phyloP scores from a whole-genome alignment of 2,888 invertebrate genomes.

The Trimorus sp. region DNA sequence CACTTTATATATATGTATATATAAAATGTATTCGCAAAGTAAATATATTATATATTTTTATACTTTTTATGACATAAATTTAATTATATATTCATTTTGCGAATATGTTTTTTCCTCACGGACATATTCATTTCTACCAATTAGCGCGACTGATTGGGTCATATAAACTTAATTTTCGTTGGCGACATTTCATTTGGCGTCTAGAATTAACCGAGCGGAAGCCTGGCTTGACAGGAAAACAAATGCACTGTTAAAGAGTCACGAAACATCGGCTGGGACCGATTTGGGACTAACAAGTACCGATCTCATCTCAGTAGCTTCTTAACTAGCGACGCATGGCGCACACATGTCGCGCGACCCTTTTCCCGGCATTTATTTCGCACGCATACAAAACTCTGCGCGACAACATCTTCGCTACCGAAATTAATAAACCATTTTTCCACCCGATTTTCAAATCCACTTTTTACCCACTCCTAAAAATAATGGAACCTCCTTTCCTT shows the following conservation, averaged over 20 bases:
- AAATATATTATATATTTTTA: no score
- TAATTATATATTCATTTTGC: no score
- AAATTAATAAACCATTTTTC: constrained; percentile 17
- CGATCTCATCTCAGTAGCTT: constrained; percentile 70
- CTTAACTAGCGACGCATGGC: constrained; percentile 80
- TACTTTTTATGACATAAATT: no score
- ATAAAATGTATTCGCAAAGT: no score
- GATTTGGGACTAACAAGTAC: constrained; percentile 61
- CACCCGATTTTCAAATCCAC: no score
- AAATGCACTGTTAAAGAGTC: constrained; percentile 77
- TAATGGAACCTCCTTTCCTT: no score
- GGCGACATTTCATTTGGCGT: constrained; percentile 38
- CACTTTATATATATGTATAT: no score
- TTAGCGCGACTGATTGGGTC: constrained; percentile 42
- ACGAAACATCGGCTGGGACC: constrained; percentile 64
- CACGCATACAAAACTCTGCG: constrained; percentile 26
- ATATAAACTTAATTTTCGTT: constrained; percentile 43
- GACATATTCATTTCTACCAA: constrained; percentile 36
- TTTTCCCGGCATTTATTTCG: constrained; percentile 52
- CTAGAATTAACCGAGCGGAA: constrained; percentile 48
- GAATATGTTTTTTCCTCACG: no score
- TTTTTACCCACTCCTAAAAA: no score
- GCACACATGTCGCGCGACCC: constrained; percentile 80
- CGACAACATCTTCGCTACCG: constrained; percentile 37
- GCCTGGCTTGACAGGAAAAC: constrained; percentile 68